Conservation (phyloP, 2,888 invertebrate genomes). For the Diarsia mendica region DNA sequence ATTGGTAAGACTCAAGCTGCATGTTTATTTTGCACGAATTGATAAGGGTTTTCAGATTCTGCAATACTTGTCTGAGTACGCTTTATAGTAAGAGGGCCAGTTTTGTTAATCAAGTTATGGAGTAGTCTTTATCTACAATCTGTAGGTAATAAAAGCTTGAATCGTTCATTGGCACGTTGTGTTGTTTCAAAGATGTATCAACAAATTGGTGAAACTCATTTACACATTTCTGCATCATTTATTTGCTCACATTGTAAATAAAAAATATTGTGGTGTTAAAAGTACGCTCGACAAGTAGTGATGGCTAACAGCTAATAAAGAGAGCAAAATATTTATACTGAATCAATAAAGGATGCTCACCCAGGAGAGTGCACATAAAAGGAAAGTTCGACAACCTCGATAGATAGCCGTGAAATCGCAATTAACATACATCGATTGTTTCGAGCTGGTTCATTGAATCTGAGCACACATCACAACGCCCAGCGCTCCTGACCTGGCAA, state of each 20-base stretch:
- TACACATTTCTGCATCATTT: constrained; percentile 13
- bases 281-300: constrained; percentile 14
- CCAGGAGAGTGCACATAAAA: constrained; percentile 73
- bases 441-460: constrained; percentile 75
- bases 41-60: constrained; percentile 81
- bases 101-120: constrained; percentile 63
- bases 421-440: constrained; percentile 83
- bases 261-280: constrained; percentile 37
- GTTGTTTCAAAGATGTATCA: constrained; percentile 14
- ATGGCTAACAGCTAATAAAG: constrained; percentile 48
- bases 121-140: constrained; percentile 45
- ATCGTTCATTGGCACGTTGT: constrained; percentile 17
- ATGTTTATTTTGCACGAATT: constrained; percentile 81
- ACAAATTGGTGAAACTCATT: constrained; percentile 33
- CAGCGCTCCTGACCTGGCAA: constrained; percentile 71
- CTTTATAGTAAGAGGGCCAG: constrained; percentile 61
- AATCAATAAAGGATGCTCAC: constrained; percentile 64
- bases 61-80: constrained; percentile 74
- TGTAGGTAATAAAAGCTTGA: constrained; percentile 25
- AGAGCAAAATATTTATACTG: constrained; percentile 60
- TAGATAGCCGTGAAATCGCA: constrained; percentile 79
- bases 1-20: constrained; percentile 81
- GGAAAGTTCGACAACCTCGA: constrained; percentile 80
- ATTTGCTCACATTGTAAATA: constrained; percentile 36
- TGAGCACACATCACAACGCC: constrained; percentile 65